These are phyloP conservation scores for Ammodytes marinus DNA, from an alignment of 2,113 vertebrate species.

Conservation along the genomic window DNA sequence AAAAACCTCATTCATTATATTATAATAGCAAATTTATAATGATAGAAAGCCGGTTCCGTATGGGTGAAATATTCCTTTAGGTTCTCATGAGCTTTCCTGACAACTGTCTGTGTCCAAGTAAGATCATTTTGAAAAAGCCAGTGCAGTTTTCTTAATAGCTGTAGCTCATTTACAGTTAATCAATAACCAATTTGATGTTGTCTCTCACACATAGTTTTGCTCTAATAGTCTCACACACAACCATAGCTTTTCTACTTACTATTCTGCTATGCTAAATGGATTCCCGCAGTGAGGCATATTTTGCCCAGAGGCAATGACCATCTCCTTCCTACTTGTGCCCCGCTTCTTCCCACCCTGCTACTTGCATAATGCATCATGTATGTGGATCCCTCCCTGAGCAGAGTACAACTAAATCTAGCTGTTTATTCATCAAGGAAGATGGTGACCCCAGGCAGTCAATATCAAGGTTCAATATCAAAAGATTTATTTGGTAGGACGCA, in stretches of 20 bases:
- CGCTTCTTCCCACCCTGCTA: conserved; percentile 50
- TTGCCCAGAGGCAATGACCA: conserved; percentile 50
- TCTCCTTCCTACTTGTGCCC: conserved; percentile 47
- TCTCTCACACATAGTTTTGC: background rate
- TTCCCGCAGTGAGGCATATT: conserved; percentile 47
- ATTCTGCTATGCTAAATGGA: conserved; percentile 37
- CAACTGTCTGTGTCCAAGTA: background rate
- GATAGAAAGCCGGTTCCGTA: no score
- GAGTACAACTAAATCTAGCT: conserved; percentile 42
- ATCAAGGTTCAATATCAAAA: conserved; percentile 52
- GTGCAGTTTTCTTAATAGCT: background rate
- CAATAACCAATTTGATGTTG: conserved; percentile 3
- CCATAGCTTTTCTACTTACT: background rate
- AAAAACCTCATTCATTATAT: no score
- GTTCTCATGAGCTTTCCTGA: background rate
- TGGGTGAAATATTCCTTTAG: no score
- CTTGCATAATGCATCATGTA: conserved; percentile 74
- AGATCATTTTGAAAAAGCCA: background rate
- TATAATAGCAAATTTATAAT: no score
- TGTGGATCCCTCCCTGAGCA: conserved; percentile 55
- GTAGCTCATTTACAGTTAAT: background rate
- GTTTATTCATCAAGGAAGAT: conserved; percentile 75
- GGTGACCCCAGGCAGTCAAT: conserved; percentile 48
- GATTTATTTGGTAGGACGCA: conserved; percentile 2
- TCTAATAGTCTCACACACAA: background rate